Base-by-base conservation (phyloP, 1,140 invertebrate species). In the Eriocheir sinensis region DNA sequence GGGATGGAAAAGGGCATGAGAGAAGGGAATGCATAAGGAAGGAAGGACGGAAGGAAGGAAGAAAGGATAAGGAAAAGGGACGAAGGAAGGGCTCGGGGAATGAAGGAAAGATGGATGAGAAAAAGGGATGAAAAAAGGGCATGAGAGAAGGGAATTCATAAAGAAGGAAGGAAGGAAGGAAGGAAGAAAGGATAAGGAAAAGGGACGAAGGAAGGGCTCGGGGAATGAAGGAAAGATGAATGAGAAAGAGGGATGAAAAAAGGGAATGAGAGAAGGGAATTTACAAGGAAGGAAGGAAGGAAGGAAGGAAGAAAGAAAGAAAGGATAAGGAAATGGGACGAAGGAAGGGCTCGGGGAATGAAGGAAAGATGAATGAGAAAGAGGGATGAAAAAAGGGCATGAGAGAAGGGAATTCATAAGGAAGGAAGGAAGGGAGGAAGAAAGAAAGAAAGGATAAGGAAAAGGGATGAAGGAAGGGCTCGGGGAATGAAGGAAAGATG, bases 311-410 rank as follows among this genome's bases (percentile, higher is more conserved):
- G 86, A 36, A 41, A 36, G 36, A 36, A 21, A 36, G 86, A 89
- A 41, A 40, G 36, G 27, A 41, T 12, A 27, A 15, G 36, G 41
- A 21, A 21, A 41, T n/a, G 86, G 48, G 86, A 40, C 9, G 30
- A 41, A 89, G 86, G 48, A 41, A 89, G 34, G 48, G 86, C 21
- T n/a, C 17, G 86, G 32, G 34, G 48, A 41, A 41, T 17, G n/a
- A 41, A 41, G 86, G 48, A 32, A 80, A n/a, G n/a, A n/a, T n/a
- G n/a, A n/a, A n/a, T n/a, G 83, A 86, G 83, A 41, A 34, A 85
- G 81, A 85, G 81, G 36, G 81, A 81, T n/a, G 27, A 34, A n/a
- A 6, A 81, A 3, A 81, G 27, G 32, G 6, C 3, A 38, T 36
- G 81, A 81, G n/a, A 3, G 81, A 34, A 32, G 15, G 81, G 15